Conservation (phyloP, 2,888 invertebrate species). For the Netelia virgata region DNA sequence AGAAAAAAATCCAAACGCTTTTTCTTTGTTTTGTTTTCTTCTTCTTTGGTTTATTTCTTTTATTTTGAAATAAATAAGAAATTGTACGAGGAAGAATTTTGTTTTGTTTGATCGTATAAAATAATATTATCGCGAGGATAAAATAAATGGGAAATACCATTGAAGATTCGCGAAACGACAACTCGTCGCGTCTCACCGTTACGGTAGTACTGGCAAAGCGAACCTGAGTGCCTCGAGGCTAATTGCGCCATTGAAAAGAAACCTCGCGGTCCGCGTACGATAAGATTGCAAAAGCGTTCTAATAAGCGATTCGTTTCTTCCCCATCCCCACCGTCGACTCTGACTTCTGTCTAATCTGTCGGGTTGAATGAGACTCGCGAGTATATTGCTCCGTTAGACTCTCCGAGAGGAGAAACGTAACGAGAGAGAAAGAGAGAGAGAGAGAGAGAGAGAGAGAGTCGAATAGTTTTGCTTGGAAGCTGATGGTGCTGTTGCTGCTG, state of each 20-base stretch:
- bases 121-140: no score
- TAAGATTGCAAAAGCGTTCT: slow-evolving; percentile 48
- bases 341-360: slow-evolving; percentile 40
- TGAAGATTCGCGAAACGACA: no score
- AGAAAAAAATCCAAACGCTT: no score
- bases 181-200: not conserved
- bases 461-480: slow-evolving; percentile 64
- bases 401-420: slow-evolving; percentile 14
- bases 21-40: no score
- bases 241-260: slow-evolving; percentile 19
- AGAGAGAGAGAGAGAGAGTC: slow-evolving; percentile 23
- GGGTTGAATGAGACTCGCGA: slow-evolving; percentile 33
- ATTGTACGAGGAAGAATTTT: no score
- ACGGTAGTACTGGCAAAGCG: not conserved
- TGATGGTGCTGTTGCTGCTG: slow-evolving; percentile 35
- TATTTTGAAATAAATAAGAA: no score
- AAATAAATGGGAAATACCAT: no score
- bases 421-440: slow-evolving; percentile 26
- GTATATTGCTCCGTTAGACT: slow-evolving; percentile 41
- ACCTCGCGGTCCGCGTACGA: slow-evolving; percentile 29
- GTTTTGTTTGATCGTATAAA: no score
- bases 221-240: slow-evolving; percentile 4
- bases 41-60: no score
- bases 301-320: slow-evolving; percentile 45
- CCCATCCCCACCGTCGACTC: not conserved